These are phyloP conservation scores for Diadophis punctatus DNA, from an alignment of 2,113 vertebrate species.

Conservation along the genomic window DNA sequence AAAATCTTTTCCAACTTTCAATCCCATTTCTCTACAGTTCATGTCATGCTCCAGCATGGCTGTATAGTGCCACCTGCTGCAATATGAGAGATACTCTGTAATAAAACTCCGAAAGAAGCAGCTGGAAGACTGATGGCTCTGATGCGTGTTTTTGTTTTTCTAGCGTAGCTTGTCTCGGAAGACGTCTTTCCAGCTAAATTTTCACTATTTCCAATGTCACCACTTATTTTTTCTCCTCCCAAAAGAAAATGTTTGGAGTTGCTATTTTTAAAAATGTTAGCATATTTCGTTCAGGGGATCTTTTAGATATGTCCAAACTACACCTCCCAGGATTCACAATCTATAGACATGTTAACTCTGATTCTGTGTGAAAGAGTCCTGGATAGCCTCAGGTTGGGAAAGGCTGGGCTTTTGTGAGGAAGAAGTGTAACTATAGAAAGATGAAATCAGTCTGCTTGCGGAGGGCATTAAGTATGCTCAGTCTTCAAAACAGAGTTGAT, in stretches of 20 bases:
- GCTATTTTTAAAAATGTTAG: not conserved
- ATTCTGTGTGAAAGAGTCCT: not conserved
- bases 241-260: not conserved
- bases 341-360: not conserved
- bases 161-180: not conserved
- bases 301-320: not conserved
- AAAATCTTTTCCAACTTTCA: not conserved
- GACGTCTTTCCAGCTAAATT: not conserved
- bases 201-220: not conserved
- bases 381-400: not conserved
- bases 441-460: not conserved
- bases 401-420: not conserved
- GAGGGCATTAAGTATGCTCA: not conserved
- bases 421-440: not conserved
- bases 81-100: not conserved
- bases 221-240: not conserved
- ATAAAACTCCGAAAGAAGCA: not conserved
- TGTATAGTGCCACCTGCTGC: constrained; percentile 54
- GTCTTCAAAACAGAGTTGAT: not conserved
- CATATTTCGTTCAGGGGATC: not conserved
- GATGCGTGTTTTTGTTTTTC: no score
- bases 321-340: not conserved
- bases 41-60: not conserved
- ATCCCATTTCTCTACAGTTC: not conserved
- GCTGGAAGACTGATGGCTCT: not conserved